phyloP scores from a whole-genome alignment of 2,113 vertebrate genomes.

The Cinclus cinclus region DNA sequence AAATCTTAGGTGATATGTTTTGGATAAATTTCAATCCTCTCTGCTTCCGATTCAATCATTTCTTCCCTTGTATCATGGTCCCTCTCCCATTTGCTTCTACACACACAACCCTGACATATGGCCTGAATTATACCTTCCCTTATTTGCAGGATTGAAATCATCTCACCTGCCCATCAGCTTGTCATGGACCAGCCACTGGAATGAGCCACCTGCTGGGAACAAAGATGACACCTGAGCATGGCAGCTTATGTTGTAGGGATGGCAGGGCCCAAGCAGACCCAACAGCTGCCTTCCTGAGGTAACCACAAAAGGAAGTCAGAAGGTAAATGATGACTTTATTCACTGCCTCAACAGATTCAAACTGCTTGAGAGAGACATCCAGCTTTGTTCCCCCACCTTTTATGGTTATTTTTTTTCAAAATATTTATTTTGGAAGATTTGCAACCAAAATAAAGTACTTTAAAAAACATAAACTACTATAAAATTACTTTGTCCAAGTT shows the following conservation, averaged over 20 bases:
- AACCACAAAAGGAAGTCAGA: not conserved
- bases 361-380: not conserved
- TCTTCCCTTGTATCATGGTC: not conserved
- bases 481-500: not conserved
- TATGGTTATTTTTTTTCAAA: not conserved
- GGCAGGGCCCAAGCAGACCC: not conserved
- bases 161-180: slow-evolving; percentile 12
- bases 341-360: not conserved
- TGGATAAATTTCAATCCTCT: slow-evolving; percentile 8
- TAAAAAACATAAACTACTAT: not conserved
- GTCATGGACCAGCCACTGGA: not conserved
- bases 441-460: not conserved
- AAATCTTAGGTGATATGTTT: not conserved
- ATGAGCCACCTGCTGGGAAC: not conserved
- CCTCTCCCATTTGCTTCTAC: not conserved
- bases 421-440: not conserved
- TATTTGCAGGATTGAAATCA: slow-evolving; percentile 31
- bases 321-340: not conserved
- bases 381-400: not conserved
- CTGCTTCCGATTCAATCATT: slow-evolving; percentile 21
- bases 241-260: not conserved
- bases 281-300: not conserved
- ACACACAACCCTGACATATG: not conserved
- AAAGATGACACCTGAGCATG: not conserved
- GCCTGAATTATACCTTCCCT: slow-evolving; percentile 22